Percentiles rank a stretch among this genome's conserved stretches.
phyloP scores from a whole-genome alignment of 2,797 vertebrate genomes.

The Artibeus jamaicensis region DNA sequence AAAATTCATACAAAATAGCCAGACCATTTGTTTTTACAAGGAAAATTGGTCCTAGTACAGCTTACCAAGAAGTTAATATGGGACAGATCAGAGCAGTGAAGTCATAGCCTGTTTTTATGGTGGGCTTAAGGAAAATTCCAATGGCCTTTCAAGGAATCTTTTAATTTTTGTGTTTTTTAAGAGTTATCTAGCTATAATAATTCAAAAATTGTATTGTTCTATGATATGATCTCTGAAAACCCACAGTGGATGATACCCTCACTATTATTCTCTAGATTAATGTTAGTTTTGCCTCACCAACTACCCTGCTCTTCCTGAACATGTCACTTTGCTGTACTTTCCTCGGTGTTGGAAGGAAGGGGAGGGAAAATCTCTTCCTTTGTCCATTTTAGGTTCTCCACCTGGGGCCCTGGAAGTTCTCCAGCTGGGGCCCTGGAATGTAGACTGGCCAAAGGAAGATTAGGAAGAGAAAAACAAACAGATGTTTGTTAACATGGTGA shows the following conservation, averaged over 20 bases:
- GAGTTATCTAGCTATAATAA: neutral
- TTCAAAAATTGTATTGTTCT: neutral
- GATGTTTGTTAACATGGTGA: neutral
- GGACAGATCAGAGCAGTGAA: neutral
- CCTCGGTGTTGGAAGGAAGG: neutral
- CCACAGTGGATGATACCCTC: neutral
- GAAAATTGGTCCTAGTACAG: neutral
- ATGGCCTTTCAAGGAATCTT: neutral
- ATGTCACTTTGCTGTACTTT: neutral
- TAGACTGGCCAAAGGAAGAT: neutral
- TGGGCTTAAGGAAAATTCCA: neutral
- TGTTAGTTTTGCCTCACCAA: neutral
- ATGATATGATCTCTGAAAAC: neutral
- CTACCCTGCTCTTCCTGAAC: neutral
- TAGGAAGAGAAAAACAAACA: neutral
- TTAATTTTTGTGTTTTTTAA: slow-evolving; percentile 14
- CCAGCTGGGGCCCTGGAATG: neutral
- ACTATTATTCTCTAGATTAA: neutral
- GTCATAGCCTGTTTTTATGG: neutral
- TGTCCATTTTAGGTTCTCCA: neutral
- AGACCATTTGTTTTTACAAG: neutral
- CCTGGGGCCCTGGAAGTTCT: neutral
- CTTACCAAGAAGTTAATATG: neutral
- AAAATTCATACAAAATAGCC: neutral
- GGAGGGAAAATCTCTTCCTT: neutral